These are phyloP conservation scores for Hylomyscus alleni DNA, from an alignment of 2,797 vertebrate species.

Conservation along the genomic window DNA sequence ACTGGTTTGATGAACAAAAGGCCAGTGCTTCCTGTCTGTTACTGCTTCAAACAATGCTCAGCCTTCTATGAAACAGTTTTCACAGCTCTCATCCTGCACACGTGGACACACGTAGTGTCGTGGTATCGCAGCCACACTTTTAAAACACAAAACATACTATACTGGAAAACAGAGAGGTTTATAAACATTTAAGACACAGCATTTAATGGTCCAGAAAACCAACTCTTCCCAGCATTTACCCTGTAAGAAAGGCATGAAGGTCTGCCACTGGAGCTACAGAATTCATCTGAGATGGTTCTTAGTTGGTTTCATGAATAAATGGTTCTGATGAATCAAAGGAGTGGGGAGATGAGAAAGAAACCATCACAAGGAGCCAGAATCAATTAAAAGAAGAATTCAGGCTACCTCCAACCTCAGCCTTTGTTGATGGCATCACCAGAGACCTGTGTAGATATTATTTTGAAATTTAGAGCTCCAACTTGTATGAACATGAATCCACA, in stretches of 20 bases:
- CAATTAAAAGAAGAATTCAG: conserved; percentile 50
- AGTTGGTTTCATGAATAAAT: conserved; percentile 59
- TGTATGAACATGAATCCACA: conserved; percentile 80
- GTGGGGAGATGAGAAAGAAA: not conserved
- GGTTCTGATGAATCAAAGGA: conserved; percentile 17
- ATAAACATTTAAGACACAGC: conserved; percentile 43
- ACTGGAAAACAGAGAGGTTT: not conserved
- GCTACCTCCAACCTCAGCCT: conserved; percentile 5
- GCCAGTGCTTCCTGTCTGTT: conserved; percentile 44
- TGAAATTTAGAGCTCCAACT: conserved; percentile 79
- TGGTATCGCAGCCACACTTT: not conserved
- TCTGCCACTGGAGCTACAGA: conserved; percentile 41
- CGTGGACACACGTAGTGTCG: not conserved
- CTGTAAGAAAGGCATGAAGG: not conserved
- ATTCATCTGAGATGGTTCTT: conserved; percentile 25
- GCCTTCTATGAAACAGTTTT: not conserved
- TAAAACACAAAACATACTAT: not conserved
- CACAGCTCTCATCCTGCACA: not conserved
- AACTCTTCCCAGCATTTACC: not conserved
- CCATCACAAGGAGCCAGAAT: conserved; percentile 46
- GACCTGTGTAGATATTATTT: conserved; percentile 76
- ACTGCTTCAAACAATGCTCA: not conserved
- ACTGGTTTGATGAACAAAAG: conserved; percentile 57
- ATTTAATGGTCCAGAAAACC: not conserved
- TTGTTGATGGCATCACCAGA: conserved; percentile 71